Percentiles rank a stretch among this genome's conserved stretches.
Conservation (phyloP, 1,140 invertebrate genomes). For the Mycetomoellerius zeteki region DNA sequence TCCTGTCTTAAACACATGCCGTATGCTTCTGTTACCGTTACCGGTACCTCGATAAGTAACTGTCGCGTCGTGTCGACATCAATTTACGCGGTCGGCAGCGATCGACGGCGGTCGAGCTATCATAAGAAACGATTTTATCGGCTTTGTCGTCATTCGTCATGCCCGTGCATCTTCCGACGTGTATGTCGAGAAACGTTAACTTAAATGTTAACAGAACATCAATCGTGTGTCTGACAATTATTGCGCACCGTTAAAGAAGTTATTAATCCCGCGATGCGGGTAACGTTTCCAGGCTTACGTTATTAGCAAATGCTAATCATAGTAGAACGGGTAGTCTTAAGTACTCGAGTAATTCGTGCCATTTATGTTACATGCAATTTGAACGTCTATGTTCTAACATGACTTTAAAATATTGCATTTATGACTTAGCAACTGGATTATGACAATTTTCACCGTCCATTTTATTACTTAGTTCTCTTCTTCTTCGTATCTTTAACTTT, state of each 20-base stretch:
- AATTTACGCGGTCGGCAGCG: slow-evolving; percentile 66
- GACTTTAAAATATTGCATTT: slow-evolving; percentile 9
- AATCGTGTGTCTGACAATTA: slow-evolving; percentile 65
- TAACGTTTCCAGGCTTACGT: background rate
- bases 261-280: slow-evolving; percentile 10
- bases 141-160: slow-evolving; percentile 64
- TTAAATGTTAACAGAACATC: slow-evolving; percentile 54
- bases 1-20: slow-evolving; percentile 52
- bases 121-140: slow-evolving; percentile 71
- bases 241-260: slow-evolving; percentile 50
- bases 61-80: slow-evolving; percentile 58
- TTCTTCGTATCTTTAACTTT: background rate
- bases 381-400: background rate
- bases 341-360: background rate
- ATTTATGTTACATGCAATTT: background rate
- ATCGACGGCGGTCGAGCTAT: slow-evolving; percentile 17
- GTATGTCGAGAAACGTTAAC: slow-evolving; percentile 40
- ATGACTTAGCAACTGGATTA: slow-evolving; percentile 41
- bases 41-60: slow-evolving; percentile 59
- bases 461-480: background rate
- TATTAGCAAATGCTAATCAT: slow-evolving; percentile 41
- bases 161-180: slow-evolving; percentile 25
- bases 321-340: background rate
- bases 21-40: background rate
- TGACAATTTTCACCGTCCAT: slow-evolving; percentile 29